Evolutionary conservation across 2,797 vertebrate species (phyloP), one percentile per base, ranked within the genome.

Genomic region (Gymnopithys bicolor): DNA sequence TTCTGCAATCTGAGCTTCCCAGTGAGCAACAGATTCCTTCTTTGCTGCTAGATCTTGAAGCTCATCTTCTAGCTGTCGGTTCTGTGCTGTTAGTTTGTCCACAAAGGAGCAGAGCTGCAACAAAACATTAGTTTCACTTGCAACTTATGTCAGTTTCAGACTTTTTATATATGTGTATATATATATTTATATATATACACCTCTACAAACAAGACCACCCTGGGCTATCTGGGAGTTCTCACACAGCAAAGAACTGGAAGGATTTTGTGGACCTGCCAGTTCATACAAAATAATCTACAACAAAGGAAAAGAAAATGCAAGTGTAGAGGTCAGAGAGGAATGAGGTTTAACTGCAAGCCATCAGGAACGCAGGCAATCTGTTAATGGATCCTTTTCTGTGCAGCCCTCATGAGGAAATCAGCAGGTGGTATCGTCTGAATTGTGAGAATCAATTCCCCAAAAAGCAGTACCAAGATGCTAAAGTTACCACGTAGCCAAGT

Each of bases 1-100:
- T 97, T 99, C 99, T 2, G 99, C 98, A 11, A 99, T 99, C 98
- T 99, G 99, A 30, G 99, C 99, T 96, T 99, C 99, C 99, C 99
- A 99, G 95, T 99, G 99, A 51, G 99, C 98, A 22, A 99, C 99
- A 2, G 99, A 99, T 95, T 99, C 99, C 96, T 99, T 99, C 97
- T 99, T 99, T 17, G 99, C 98, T 0, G 98, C 98, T 88, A 99
- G 93, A 37, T 99, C 99, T 96, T 99, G 99, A 12, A 99, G 98
- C n/a, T 99, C 99, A 19, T 99, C 99, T 97, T 99, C 99, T 95
- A 99, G 97, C 91, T 99, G 99, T 13, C 98, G 98, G 74, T 99
- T 99, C 95, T 99, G 99, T 69, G 98, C 96, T 2, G 98, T 99
- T 91, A 99, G 97, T 86, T 98, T 98, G 94, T 99, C 99, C 97